Evolutionary conservation across 37 sponge, comb jelly and placozoan genomes (phyloP), one percentile per base, ranked within the genome.

Genomic region (Agelas oroides): DNA sequence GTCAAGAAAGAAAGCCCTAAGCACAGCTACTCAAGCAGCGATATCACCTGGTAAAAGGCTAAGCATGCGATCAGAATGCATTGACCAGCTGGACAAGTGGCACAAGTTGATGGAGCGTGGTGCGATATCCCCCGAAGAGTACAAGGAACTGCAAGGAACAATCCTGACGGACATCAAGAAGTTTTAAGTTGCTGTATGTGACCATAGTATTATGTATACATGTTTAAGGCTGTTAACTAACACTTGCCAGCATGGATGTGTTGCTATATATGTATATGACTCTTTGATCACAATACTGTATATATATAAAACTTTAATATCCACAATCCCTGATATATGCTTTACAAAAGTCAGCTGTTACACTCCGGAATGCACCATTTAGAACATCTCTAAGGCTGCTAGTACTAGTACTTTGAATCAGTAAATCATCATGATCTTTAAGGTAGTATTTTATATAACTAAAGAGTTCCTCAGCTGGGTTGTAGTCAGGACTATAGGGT

Each of bases 21-120:
- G 5, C 1, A 13, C 16, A 21, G 24, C 70, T 58, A 39, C 2
- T 12, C 5, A 64, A 6, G 53, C 60, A 53, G 33, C 54, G 5
- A 72, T 73, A n/a, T 84, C 84, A 16, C 85, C 77, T 58, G 85
- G 32, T 25, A 75, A 85, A 34, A 66, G 77, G 59, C 59, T 83
- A 52, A 59, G 8, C 2, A 20, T 63, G 0, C n/a, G 84, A 14
- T 64, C 84, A 27, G 65, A 83, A 39, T 83, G 84, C 64, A 73
- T 82, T 60, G 63, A 82, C 24, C 84, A 84, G 34, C 59, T 84
- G 0, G 76, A 75, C 53, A 84, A 84, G 32, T 85, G 85, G 85
- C 85, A 85, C 59, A 34, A 41, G 11, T 70, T 85, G 20, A 65
- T 76, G 77, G 85, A 86, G 24, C 31, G 64, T 6, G 79, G 77